A percentile compares a stretch with the other conserved stretches of the same genome.
Conservation (phyloP, 2,888 invertebrate species). For the Diarsia brunnea region DNA sequence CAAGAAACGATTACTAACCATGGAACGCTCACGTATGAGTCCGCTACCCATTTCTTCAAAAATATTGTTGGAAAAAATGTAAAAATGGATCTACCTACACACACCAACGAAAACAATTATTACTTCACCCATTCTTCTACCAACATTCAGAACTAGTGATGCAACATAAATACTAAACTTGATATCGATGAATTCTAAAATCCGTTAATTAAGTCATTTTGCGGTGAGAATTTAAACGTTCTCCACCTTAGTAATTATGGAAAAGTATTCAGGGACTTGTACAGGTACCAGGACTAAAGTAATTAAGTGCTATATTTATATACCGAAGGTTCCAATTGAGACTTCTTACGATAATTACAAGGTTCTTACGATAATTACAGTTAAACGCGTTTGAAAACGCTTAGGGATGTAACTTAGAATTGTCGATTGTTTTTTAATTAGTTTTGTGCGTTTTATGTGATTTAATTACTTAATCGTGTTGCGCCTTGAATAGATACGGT, state of each 20-base stretch:
- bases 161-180: conserved; percentile 27
- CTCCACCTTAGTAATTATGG: conserved; percentile 65
- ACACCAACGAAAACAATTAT: conserved; percentile 23
- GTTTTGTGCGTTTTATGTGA: conserved; percentile 35
- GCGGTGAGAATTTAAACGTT: conserved; percentile 52
- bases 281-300: conserved; percentile 62
- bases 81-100: not conserved
- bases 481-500: conserved; percentile 11
- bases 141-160: conserved; percentile 44
- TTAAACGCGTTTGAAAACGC: conserved; percentile 75
- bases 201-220: conserved; percentile 51
- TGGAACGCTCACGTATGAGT: not conserved
- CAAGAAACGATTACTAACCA: not conserved
- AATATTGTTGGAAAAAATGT: not conserved
- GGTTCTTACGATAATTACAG: conserved; percentile 79
- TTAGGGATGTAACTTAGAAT: conserved; percentile 47
- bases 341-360: conserved; percentile 79
- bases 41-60: not conserved
- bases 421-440: conserved; percentile 53
- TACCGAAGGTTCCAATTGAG: conserved; percentile 63
- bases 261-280: conserved; percentile 67
- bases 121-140: conserved; percentile 1
- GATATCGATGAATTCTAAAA: conserved; percentile 57
- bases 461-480: conserved; percentile 52
- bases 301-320: conserved; percentile 69